phyloP scores from a whole-genome alignment of 1,140 invertebrate genomes.

The Tribolium castaneum region DNA sequence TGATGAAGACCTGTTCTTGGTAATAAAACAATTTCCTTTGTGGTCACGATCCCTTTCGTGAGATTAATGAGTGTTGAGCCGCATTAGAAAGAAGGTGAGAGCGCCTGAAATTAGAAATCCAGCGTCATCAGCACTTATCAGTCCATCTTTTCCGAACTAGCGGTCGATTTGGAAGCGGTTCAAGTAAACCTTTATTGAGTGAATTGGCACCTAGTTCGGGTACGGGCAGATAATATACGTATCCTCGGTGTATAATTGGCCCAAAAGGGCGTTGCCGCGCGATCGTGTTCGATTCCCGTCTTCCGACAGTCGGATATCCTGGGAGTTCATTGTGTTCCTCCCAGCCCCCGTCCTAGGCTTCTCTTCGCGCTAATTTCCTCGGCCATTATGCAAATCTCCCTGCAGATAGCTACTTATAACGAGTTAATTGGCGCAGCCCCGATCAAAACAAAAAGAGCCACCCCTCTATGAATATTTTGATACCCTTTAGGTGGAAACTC shows the following conservation, averaged over 20 bases:
- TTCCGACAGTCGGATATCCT: slow-evolving; percentile 47
- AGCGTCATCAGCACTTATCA: slow-evolving; percentile 5
- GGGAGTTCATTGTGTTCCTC: slow-evolving; percentile 46
- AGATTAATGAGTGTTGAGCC: slow-evolving; percentile 2
- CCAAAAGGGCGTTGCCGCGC: slow-evolving; percentile 43
- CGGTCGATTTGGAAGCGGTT: slow-evolving; percentile 17
- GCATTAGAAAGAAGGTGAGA: background rate
- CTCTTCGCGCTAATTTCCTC: slow-evolving; percentile 43
- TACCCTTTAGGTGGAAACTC: background rate
- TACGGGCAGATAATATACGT: slow-evolving; percentile 23
- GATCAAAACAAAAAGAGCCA: slow-evolving; percentile 41
- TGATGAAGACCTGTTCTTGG: background rate
- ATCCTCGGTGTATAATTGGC: slow-evolving; percentile 38
- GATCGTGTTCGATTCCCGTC: slow-evolving; percentile 47
- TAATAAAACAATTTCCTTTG: slow-evolving; percentile 8
- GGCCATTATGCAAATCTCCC: slow-evolving; percentile 44
- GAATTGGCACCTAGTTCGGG: slow-evolving; percentile 27
- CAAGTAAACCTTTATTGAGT: slow-evolving; percentile 24
- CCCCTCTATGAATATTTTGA: slow-evolving; percentile 20
- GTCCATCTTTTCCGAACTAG: slow-evolving; percentile 9
- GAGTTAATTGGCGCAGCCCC: slow-evolving; percentile 40
- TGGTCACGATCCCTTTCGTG: background rate
- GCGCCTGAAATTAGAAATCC: background rate
- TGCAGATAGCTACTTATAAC: slow-evolving; percentile 45
- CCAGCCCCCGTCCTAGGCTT: slow-evolving; percentile 17